Evolutionary conservation across 1,140 invertebrate species (phyloP).

Genomic region (Eurosta solidaginis): DNA sequence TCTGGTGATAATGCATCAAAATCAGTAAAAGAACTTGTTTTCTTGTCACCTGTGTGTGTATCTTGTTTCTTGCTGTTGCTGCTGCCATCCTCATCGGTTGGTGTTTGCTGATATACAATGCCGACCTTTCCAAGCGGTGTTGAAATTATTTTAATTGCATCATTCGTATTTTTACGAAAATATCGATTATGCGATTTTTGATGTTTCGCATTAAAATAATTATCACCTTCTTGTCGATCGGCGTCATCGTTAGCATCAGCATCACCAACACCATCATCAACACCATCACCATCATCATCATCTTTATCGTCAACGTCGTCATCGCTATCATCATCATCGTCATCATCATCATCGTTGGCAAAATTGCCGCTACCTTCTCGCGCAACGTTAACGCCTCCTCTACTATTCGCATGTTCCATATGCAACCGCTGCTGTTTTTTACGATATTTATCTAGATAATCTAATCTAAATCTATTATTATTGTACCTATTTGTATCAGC

Average conservation of each 20-base stretch:
- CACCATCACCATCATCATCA: conserved; percentile 48
- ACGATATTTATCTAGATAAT: conserved; percentile 30
- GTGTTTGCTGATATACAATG: conserved; percentile 57
- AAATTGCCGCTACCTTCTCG: conserved; percentile 59
- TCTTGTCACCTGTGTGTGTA: conserved; percentile 42
- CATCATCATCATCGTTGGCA: conserved; percentile 55
- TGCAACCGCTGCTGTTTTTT: conserved; percentile 38
- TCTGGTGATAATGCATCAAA: conserved; percentile 58
- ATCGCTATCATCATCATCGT: conserved; percentile 37
- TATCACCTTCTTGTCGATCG: conserved; percentile 37
- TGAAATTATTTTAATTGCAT: conserved; percentile 59
- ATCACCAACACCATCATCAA: conserved; percentile 38
- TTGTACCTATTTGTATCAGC: conserved; percentile 31
- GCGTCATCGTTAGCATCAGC: conserved; percentile 35
- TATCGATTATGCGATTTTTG: conserved; percentile 45
- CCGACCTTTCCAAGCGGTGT: conserved; percentile 58
- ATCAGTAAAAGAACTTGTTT: conserved; percentile 49
- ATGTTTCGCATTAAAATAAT: conserved; percentile 50
- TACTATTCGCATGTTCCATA: conserved; percentile 31
- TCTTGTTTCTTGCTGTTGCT: conserved; percentile 32
- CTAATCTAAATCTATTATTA: conserved; percentile 35
- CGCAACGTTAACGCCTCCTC: conserved; percentile 50
- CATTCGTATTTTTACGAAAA: conserved; percentile 57
- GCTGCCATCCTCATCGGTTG: conserved; percentile 38
- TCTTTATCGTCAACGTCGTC: conserved; percentile 52